phyloP scores from a whole-genome alignment of 2,888 invertebrate genomes.

The Temnothorax ravouxi region DNA sequence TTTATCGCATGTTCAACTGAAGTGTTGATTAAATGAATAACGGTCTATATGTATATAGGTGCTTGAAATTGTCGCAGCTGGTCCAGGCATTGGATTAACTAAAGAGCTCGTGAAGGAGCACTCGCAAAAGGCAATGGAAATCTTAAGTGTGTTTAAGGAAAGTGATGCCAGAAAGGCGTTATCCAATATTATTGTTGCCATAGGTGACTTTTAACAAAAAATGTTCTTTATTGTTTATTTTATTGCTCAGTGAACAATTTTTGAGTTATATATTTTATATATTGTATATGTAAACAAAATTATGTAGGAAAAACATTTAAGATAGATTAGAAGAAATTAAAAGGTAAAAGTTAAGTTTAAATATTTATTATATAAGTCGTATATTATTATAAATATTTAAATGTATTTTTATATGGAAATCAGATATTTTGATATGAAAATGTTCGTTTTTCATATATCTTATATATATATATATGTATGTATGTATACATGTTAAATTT shows the following conservation, averaged over 20 bases:
- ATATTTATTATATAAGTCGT: too few relatives aligned
- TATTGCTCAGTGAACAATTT: background rate
- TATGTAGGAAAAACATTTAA: background rate
- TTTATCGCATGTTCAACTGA: constrained; percentile 3
- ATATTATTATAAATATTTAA: constrained; percentile 4
- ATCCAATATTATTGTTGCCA: constrained; percentile 94
- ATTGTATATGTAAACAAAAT: background rate
- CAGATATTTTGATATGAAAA: constrained; percentile 21
- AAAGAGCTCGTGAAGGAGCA: constrained; percentile 92
- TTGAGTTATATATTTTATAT: background rate
- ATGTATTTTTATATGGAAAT: constrained; percentile 18
- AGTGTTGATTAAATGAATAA: constrained; percentile 7
- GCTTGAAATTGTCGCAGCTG: constrained; percentile 89
- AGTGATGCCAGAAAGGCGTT: constrained; percentile 95
- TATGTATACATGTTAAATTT: constrained; percentile 4
- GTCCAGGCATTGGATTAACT: constrained; percentile 92
- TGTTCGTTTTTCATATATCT: background rate
- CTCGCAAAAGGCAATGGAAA: constrained; percentile 91
- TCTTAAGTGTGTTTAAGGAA: constrained; percentile 91
- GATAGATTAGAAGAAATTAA: background rate
- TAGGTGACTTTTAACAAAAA: constrained; percentile 89
- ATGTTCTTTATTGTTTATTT: constrained; percentile 4
- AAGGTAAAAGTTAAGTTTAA: too few relatives aligned
- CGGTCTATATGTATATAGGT: constrained; percentile 80
- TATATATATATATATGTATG: too few relatives aligned